These are phyloP conservation scores for Atherix ibis DNA, from an alignment of 2,888 invertebrate genomes.

Conservation along the genomic window DNA sequence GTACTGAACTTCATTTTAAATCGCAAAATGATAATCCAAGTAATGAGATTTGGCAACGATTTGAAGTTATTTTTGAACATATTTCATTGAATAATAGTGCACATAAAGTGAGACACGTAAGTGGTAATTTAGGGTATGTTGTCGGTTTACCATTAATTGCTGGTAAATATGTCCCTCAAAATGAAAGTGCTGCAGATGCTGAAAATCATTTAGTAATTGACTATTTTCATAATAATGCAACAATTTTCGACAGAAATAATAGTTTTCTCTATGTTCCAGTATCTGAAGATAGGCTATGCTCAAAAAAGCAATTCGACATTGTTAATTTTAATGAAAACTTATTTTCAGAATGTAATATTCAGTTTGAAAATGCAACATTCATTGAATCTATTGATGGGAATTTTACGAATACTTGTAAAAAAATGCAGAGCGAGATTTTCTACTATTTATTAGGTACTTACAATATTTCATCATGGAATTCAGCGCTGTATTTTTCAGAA, in stretches of 20 bases:
- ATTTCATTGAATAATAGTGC: not conserved
- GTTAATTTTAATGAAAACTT: constrained; percentile 24
- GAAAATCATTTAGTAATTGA: constrained; percentile 14
- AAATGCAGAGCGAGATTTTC: constrained; percentile 18
- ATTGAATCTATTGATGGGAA: constrained; percentile 14
- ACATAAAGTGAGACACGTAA: no score
- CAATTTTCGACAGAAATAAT: constrained; percentile 3
- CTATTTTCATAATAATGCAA: constrained; percentile 17
- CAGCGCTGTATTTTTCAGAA: constrained; percentile 22
- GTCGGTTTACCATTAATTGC: constrained; percentile 21
- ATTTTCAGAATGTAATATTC: constrained; percentile 19
- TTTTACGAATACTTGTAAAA: constrained; percentile 22
- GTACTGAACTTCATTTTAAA: no score
- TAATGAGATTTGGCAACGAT: constrained; percentile 17
- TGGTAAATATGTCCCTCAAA: constrained; percentile 15
- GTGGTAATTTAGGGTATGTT: constrained; percentile 25
- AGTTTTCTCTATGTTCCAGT: constrained; percentile 5
- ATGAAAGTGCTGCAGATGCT: constrained; percentile 14
- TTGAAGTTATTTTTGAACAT: constrained; percentile 16
- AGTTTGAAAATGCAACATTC: constrained; percentile 12
- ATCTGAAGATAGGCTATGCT: constrained; percentile 5
- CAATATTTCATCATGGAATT: no score
- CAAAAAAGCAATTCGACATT: constrained; percentile 1
- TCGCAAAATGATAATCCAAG: no score
- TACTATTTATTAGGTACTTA: no score